Evolutionary conservation across 1,140 invertebrate genomes (phyloP), one percentile per base, ranked within the genome.

Genomic region (Phymorhynchus buccinoides): DNA sequence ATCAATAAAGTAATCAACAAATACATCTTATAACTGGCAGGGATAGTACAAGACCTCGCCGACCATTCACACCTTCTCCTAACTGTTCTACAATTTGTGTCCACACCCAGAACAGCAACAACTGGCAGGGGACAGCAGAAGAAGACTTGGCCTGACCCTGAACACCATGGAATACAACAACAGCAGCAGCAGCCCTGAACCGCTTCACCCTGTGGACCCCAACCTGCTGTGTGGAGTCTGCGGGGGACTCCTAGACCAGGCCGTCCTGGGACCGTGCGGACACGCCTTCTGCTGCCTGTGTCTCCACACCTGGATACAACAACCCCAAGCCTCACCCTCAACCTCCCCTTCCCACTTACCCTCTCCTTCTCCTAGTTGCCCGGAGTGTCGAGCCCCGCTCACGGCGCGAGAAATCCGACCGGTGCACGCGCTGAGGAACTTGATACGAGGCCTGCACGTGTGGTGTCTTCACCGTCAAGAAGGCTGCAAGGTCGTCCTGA

Each of bases 171-270:
- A n/a, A n/a, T n/a, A n/a, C n/a, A n/a, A n/a, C n/a, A n/a, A n/a
- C n/a, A n/a, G n/a, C 83, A 84, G 88, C 44, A 62, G 56, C 30
- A 85, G 89, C 32, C 86, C 89, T 56, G 84, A 86, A 16, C 92
- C 92, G 82, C 86, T 90, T 32, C 81, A 85, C 30, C 48, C 87
- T 2, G 87, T 93, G 35, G 91, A 93, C 80, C 89, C 89, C 1
- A 92, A 93, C 86, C 84, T 93, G 18, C 66, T 92, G 27, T 93
- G 92, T 82, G 88, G 89, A 39, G 90, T 93, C 35, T 93, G 92
- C 83, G 89, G 90, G 68, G 84, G 88, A 30, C 91, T 92, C 1
- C 86, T 93, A 18, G 89, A 92, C 75, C 88, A 91, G 52, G 88
- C 91, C 12, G 91, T 93, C n/a, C 85, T 93, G 37, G 92, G 91